Base-by-base conservation (phyloP, 1,140 invertebrate genomes). In the Drosophila sp. region DNA sequence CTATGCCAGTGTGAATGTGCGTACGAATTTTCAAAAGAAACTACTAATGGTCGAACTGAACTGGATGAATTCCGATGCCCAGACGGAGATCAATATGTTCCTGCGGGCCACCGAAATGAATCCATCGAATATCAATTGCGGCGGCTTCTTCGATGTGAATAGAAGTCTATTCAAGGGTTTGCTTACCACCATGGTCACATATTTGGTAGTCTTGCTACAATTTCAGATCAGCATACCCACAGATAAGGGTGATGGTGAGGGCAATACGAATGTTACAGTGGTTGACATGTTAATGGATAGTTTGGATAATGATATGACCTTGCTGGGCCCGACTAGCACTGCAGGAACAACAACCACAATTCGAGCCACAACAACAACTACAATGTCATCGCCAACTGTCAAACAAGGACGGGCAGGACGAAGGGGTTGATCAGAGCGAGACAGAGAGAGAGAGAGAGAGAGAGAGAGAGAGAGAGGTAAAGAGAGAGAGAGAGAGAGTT, bases 211-310 rank as follows among this genome's bases (percentile, higher is more conserved):
- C 2, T 76, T 95, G 44, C 90, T 95, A 32, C 95, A 95, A 84
- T 95, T 95, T 90, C 95, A 95, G 92, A 95, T 95, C 44, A 95
- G 94, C 76, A 94, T 95, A 72, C 95, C 95, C 5, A 94, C 80
- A 0, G 86, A 91, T 35, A 82, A 87, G 35, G 56, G 75, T 6
- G 76, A 75, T 27, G 56, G 60, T 1, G 78, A 78, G 40, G 62
- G 55, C 8, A 77, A 55, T 10, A 67, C 57, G 1, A 87, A 87
- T 11, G 56, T 83, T 0, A 91, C 90, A 1, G 61, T 90, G 17
- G 74, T 55, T 38, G 90, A 91, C 29, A 50, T 90, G 40, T 47
- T 80, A 4, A 91, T 76, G 72, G 85, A 83, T 30, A 91, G 63
- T 35, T 40, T 89, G 60, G 70, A 77, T 7, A 85, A 86, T 64